phyloP scores from a whole-genome alignment of 2,888 invertebrate genomes.

The Drosophila robusta region DNA sequence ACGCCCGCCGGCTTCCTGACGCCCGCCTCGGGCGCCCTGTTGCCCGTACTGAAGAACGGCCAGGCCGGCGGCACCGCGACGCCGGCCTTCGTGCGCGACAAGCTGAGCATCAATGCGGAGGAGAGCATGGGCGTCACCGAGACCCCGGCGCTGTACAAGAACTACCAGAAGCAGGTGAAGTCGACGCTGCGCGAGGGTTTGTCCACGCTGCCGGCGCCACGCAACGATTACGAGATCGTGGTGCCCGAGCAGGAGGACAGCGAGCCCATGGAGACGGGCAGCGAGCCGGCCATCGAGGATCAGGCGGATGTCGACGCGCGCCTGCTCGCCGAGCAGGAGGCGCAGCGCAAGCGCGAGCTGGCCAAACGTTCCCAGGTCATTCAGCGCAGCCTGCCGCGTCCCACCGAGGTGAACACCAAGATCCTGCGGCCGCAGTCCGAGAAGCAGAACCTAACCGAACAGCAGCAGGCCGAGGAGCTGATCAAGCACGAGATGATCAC shows the following conservation, averaged over 20 bases:
- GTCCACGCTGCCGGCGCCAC: slow-evolving; percentile 93
- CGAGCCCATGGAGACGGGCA: slow-evolving; percentile 83
- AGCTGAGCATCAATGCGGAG: slow-evolving; percentile 97
- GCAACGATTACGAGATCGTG: slow-evolving; percentile 99
- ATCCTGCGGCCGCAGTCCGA: slow-evolving; percentile 92
- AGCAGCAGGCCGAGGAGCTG: slow-evolving; percentile 97
- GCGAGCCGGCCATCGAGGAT: slow-evolving; percentile 89
- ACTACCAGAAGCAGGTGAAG: slow-evolving; percentile 90
- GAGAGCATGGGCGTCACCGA: slow-evolving; percentile 90
- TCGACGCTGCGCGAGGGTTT: slow-evolving; percentile 92
- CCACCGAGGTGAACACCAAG: slow-evolving; percentile 93
- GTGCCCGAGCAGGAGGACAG: slow-evolving; percentile 93
- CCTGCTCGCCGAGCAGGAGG: slow-evolving; percentile 89
- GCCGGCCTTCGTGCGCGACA: slow-evolving; percentile 94
- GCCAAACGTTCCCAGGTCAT: slow-evolving; percentile 93
- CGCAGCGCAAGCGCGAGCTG: slow-evolving; percentile 87
- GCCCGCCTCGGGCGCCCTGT: slow-evolving; percentile 86
- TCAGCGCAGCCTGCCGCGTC: slow-evolving; percentile 93
- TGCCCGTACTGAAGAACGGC: slow-evolving; percentile 80
- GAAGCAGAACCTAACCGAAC: slow-evolving; percentile 91
- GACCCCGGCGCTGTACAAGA: slow-evolving; percentile 89
- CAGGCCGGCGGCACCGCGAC: slow-evolving; percentile 83
- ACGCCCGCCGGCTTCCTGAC: slow-evolving; percentile 88
- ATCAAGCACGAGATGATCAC: slow-evolving; percentile 98
- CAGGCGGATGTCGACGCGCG: slow-evolving; percentile 94